phyloP scores from a whole-genome alignment of 1,140 invertebrate species.

The Paralvinella palmiformis region DNA sequence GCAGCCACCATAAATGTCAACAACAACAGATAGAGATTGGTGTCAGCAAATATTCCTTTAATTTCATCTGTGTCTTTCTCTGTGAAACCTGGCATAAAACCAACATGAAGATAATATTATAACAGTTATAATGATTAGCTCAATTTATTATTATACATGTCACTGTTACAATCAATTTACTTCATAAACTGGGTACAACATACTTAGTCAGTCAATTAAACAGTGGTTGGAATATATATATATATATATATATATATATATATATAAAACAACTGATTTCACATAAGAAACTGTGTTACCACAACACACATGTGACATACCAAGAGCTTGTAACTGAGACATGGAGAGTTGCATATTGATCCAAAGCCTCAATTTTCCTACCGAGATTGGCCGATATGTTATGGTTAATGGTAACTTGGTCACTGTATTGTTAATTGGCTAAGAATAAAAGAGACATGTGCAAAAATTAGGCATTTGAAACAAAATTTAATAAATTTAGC shows the following conservation, averaged over 20 bases:
- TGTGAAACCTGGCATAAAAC: slow-evolving; percentile 64
- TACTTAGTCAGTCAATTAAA: neutral
- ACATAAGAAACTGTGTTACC: neutral
- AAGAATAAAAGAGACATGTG: slow-evolving; percentile 22
- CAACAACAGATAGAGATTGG: slow-evolving; percentile 86
- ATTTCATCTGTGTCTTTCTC: slow-evolving; percentile 94
- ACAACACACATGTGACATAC: slow-evolving; percentile 22
- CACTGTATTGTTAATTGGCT: slow-evolving; percentile 36
- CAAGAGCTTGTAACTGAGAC: slow-evolving; percentile 56
- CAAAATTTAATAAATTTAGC: neutral
- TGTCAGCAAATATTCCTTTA: slow-evolving; percentile 92
- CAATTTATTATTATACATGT: neutral
- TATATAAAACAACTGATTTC: neutral
- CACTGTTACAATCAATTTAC: neutral
- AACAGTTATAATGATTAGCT: neutral
- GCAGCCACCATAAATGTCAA: slow-evolving; percentile 86
- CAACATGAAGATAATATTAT: neutral
- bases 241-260: neutral
- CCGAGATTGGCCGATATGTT: slow-evolving; percentile 50
- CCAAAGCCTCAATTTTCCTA: slow-evolving; percentile 60
- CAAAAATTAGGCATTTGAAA: neutral
- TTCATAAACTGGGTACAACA: neutral
- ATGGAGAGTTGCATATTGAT: slow-evolving; percentile 75
- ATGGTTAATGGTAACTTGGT: slow-evolving; percentile 44
- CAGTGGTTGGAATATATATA: neutral